Base-by-base conservation (phyloP, 2,797 vertebrate genomes). In the Platyrinchus mystaceus region DNA sequence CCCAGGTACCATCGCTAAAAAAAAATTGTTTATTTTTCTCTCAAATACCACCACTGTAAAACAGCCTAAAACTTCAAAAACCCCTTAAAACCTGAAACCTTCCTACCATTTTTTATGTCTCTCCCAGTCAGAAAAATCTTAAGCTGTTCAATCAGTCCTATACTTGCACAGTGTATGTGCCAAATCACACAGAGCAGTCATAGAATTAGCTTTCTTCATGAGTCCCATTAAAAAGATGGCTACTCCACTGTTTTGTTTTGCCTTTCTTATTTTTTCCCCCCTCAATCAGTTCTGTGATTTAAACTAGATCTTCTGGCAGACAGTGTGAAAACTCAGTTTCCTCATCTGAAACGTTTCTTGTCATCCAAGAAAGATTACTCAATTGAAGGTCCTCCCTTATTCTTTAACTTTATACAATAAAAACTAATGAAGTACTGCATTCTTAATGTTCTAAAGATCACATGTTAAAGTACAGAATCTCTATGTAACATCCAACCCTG, bases 171-270 rank as follows among this genome's bases (percentile, higher is more conserved):
- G 46, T 53, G 17, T 34, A 68, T 50, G 69, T 78, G 83, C 86
- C 85, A 94, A 89, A 89, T 84, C 92, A 76, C 79, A 91, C 24
- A 75, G 27, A 14, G 27, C 73, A 94, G 84, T 37, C 76, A 80
- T 0, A 4, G 73, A 87, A 92, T 85, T 64, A 85, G 87, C 74
- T 83, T 91, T 93, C 78, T 84, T 91, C 74, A 67, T 22, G 36
- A 89, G 46, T 58, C 59, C 64, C 63, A 84, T 95, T 74, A 84
- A 79, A 85, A 76, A 94, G 89, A 94, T 69, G 91, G 85, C 73
- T 78, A 77, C 60, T 94, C 63, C 88, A 30, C 34, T 84, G 41
- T 41, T 71, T 39, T 77, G 41, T 71, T 87, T 77, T 49, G 39
- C 30, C 6, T 74, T 64, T 62, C 21, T 36, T 39, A 17, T 37